phyloP scores from a whole-genome alignment of 1,140 invertebrate species.

The Ylistrum balloti region DNA sequence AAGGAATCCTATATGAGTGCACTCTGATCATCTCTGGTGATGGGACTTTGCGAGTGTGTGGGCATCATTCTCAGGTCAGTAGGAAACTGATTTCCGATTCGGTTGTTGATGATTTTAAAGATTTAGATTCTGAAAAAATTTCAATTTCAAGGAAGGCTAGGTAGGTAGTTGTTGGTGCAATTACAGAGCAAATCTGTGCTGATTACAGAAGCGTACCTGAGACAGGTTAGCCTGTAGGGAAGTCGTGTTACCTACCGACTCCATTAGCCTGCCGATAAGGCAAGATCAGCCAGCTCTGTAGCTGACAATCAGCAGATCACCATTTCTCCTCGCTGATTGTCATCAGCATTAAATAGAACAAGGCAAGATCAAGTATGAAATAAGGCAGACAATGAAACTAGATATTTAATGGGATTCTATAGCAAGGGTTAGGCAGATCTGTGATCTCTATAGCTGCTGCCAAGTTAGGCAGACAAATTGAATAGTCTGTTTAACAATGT shows the following conservation, averaged over 20 bases:
- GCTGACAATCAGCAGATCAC: slow-evolving; percentile 32
- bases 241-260: background rate
- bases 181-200: background rate
- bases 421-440: no score
- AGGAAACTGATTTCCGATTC: background rate
- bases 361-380: slow-evolving; percentile 34
- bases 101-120: background rate
- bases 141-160: slow-evolving; percentile 30
- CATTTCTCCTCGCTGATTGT: slow-evolving; percentile 17
- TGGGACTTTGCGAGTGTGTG: background rate
- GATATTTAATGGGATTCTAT: background rate
- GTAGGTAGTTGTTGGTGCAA: background rate
- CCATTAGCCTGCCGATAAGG: background rate
- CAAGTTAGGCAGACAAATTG: background rate
- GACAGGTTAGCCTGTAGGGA: background rate
- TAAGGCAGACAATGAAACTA: background rate
- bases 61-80: background rate
- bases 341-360: slow-evolving; percentile 3
- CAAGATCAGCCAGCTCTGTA: background rate
- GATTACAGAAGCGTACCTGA: background rate
- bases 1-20: no score
- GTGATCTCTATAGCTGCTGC: background rate
- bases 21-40: background rate
- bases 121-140: background rate
- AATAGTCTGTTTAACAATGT: background rate